phyloP scores from a whole-genome alignment of 2,888 invertebrate genomes.

The Agrotis segetum region DNA sequence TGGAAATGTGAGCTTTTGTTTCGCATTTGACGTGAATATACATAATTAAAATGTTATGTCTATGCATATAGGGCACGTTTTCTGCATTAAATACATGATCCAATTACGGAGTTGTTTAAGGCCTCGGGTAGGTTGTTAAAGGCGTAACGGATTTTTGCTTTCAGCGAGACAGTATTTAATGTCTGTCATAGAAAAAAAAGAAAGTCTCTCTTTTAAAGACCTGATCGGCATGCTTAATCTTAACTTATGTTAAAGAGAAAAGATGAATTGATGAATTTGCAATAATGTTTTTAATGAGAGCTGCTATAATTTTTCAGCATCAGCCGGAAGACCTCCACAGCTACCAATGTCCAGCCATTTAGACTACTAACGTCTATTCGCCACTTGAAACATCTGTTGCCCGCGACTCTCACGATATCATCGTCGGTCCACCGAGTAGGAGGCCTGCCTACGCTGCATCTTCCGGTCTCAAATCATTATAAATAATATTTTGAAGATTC shows the following conservation, averaged over 20 bases:
- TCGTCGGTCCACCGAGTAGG: too few species aligned
- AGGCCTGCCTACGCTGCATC: too few species aligned
- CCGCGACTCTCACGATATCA: too few species aligned
- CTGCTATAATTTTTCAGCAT: too few species aligned
- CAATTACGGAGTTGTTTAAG: slow-evolving; percentile 38
- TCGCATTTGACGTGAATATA: slow-evolving; percentile 71
- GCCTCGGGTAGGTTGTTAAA: slow-evolving; percentile 3
- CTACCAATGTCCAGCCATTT: too few species aligned
- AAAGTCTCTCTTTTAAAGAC: not conserved
- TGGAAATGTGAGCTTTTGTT: slow-evolving; percentile 77
- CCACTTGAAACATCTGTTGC: too few species aligned
- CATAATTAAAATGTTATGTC: slow-evolving; percentile 65
- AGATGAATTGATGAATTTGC: not conserved
- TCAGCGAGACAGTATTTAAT: not conserved
- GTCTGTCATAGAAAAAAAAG: too few species aligned
- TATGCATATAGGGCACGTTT: slow-evolving; percentile 38
- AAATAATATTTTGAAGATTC: not conserved
- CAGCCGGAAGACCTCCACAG: too few species aligned
- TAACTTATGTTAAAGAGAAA: not conserved
- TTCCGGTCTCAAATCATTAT: too few species aligned
- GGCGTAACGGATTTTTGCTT: slow-evolving; percentile 15
- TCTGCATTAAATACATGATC: slow-evolving; percentile 51
- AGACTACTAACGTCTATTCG: too few species aligned
- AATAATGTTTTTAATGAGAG: too few species aligned
- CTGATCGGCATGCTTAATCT: not conserved